These are phyloP conservation scores for Mayetiola destructor DNA, from an alignment of 2,888 invertebrate genomes.

Conservation along the genomic window DNA sequence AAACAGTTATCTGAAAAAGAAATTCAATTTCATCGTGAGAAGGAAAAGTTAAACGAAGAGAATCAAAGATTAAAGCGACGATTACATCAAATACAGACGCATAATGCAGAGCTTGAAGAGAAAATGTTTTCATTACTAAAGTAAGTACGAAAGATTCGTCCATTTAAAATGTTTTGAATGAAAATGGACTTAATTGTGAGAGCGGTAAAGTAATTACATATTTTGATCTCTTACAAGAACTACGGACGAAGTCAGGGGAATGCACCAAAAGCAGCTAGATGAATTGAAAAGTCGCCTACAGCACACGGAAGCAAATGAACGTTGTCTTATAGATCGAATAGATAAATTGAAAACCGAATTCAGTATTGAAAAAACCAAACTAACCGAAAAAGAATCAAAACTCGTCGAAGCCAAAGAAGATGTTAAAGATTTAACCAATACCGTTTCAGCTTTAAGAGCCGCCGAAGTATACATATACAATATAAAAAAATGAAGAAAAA, in stretches of 20 bases:
- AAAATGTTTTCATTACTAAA: neutral
- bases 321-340: slow-evolving; percentile 29
- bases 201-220: slow-evolving; percentile 17
- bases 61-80: neutral
- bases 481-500: too few species aligned
- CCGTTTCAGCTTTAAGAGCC: too few species aligned
- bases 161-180: neutral
- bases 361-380: neutral
- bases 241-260: slow-evolving; percentile 31
- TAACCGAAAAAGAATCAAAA: too few species aligned
- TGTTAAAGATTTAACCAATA: too few species aligned
- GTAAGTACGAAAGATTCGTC: neutral
- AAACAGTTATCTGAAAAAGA: slow-evolving; percentile 19
- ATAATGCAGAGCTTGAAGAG: neutral
- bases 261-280: slow-evolving; percentile 32
- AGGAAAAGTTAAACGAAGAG: neutral
- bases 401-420: too few species aligned
- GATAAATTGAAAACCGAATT: slow-evolving; percentile 32
- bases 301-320: slow-evolving; percentile 30
- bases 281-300: slow-evolving; percentile 33
- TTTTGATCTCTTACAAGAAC: slow-evolving; percentile 28
- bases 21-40: slow-evolving; percentile 3
- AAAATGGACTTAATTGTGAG: neutral
- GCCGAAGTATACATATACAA: too few species aligned
- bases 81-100: neutral